Evolutionary conservation across 2,113 vertebrate genomes (phyloP), one percentile per base, ranked within the genome.

Genomic region (Paratilapia polleni): DNA sequence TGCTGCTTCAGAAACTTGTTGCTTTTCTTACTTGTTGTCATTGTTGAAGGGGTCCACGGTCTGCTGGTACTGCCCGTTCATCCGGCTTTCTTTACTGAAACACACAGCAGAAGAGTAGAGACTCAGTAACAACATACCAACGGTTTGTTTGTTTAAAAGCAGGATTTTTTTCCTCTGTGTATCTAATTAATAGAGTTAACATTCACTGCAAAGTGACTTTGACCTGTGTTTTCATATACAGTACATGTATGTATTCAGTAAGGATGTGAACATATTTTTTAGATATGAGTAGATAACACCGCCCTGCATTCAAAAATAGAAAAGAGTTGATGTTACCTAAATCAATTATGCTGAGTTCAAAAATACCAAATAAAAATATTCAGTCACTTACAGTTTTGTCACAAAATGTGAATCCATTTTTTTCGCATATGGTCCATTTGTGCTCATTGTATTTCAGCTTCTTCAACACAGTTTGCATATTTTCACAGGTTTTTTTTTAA

Each of bases 61-160:
- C 95, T 98, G 98, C 92, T 97, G 98, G 95, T 99, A 98, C 88
- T 99, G 98, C 38, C 98, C 98, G 7, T 99, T 99, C 98, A 99
- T 98, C 90, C 98, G 96, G 96, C 98, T 99, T 91, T 99, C 98
- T 95, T 99, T 99, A 97, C 98, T 99, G 95, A 59, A 87, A 89
- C 70, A 87, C 73, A 89, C 28, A 73, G 13, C 52, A 83, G 2
- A 41, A 74, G 17, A 52, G 52, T 36, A 2, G 38, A 14, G 43
- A 41, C 19, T 43, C 38, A 0, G 22, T 28, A 2, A 68, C 3
- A 1, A 13, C 52, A 73, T 1, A 31, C 10, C 47, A 54, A 52
- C 66, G 20, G 22, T 28, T 49, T 24, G 11, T 70, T 14, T 70
- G 47, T 47, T 13, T n/a, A n/a, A n/a, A 66, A 24, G 36, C 63